Conservation (phyloP, 2,888 invertebrate genomes). For the Eugnorisma glareosa region DNA sequence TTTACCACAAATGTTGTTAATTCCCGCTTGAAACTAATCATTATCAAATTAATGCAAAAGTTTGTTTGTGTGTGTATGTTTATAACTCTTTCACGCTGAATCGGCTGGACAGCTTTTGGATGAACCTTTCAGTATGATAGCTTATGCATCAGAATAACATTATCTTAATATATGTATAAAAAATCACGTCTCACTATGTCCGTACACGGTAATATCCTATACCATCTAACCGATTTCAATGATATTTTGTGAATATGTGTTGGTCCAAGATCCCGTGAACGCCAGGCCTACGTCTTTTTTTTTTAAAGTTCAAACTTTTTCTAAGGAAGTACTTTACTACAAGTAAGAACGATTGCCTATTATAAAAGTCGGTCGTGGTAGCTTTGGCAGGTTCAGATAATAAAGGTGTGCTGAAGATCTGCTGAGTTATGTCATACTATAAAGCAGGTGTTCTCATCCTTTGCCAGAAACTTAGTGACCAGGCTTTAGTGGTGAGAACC, state of each 20-base stretch:
- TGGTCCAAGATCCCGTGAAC: neutral
- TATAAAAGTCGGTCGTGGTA: no score
- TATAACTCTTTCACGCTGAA: neutral
- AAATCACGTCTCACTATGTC: no score
- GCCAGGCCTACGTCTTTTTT: neutral
- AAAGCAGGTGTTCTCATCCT: no score
- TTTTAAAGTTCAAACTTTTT: neutral
- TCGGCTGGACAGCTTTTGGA: neutral
- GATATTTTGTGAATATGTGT: neutral
- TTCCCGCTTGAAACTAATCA: neutral
- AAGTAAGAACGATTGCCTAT: no score
- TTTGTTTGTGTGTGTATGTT: neutral
- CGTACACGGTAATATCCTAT: no score
- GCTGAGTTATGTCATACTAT: no score
- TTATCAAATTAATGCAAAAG: neutral
- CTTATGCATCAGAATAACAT: neutral
- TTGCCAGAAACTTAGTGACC: no score
- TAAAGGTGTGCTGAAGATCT: no score
- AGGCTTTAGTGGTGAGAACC: no score
- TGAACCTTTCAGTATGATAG: neutral
- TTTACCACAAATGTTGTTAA: neutral
- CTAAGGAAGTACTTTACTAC: no score
- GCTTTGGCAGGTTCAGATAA: no score
- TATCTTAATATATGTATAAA: no score
- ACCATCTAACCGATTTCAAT: neutral